Evolutionary conservation across 2,797 vertebrate genomes (phyloP).

Genomic region (Enteromius anoplus): DNA sequence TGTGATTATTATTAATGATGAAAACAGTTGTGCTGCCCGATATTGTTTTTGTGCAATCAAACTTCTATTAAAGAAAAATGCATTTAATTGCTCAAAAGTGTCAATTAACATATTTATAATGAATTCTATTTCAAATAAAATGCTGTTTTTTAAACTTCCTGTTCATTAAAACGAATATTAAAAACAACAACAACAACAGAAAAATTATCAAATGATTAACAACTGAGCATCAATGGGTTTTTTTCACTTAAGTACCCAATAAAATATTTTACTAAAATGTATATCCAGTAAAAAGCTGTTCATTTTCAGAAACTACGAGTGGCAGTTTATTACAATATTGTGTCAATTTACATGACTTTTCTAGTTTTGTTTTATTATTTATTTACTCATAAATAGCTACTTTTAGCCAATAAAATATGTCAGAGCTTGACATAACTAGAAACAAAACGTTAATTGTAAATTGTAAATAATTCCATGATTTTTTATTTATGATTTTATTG

Average conservation of each 20-base stretch:
- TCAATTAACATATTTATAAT: not conserved
- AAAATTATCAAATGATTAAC: not conserved
- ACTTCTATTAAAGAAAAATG: not conserved
- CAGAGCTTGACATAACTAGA: not conserved
- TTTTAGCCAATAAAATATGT: not conserved
- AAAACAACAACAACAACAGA: too few species aligned
- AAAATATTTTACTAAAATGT: not conserved
- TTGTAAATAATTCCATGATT: not conserved
- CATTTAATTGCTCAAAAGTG: not conserved
- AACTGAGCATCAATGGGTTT: not conserved
- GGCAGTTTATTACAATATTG: too few species aligned
- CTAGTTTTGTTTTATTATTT: too few species aligned
- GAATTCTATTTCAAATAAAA: not conserved
- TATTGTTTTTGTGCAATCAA: not conserved
- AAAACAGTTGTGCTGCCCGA: not conserved
- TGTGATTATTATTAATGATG: not conserved
- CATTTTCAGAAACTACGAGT: too few species aligned
- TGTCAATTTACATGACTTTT: too few species aligned
- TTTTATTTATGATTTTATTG: not conserved
- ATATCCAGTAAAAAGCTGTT: not conserved
- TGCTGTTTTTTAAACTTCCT: too few species aligned
- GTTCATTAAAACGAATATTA: not conserved
- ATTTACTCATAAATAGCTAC: not conserved
- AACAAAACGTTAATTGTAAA: not conserved
- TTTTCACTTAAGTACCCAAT: not conserved